phyloP scores from a whole-genome alignment of 2,888 invertebrate species.

The Microchrysa polita region DNA sequence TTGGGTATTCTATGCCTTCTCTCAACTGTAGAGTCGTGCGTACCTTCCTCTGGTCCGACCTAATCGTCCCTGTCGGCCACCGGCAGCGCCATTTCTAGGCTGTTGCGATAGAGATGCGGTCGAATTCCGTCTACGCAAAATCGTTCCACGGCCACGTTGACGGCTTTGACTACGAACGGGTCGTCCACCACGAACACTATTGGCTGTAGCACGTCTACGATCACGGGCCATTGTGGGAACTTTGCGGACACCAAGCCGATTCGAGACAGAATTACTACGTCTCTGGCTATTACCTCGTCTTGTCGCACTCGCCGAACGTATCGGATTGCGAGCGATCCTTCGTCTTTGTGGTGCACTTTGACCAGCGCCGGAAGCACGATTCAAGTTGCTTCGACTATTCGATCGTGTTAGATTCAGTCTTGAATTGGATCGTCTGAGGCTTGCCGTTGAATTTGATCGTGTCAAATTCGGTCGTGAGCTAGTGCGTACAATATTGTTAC shows the following conservation, averaged over 20 bases:
- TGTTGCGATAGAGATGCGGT: slow-evolving; percentile 49
- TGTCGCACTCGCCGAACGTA: background rate
- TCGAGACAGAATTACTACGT: slow-evolving; percentile 45
- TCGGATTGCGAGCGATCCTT: slow-evolving; percentile 7
- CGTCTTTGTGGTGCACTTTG: background rate
- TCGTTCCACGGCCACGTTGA: slow-evolving; percentile 57
- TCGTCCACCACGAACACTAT: slow-evolving; percentile 18
- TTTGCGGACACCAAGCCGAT: slow-evolving; percentile 44
- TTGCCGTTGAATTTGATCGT: slow-evolving; percentile 47
- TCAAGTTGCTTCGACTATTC: background rate
- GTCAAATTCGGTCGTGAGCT: slow-evolving; percentile 38
- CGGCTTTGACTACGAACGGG: slow-evolving; percentile 6
- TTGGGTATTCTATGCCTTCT: no score
- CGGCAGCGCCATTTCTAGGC: slow-evolving; percentile 13
- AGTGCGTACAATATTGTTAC: slow-evolving; percentile 29
- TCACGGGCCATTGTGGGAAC: slow-evolving; percentile 28
- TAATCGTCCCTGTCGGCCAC: slow-evolving; percentile 41
- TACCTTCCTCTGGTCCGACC: slow-evolving; percentile 49
- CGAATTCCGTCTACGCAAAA: slow-evolving; percentile 58
- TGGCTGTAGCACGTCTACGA: slow-evolving; percentile 18
- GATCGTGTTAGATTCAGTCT: slow-evolving; percentile 17
- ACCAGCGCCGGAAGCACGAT: slow-evolving; percentile 1
- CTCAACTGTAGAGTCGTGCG: no score
- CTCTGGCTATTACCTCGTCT: slow-evolving; percentile 32
- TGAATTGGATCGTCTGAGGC: slow-evolving; percentile 47